Base-by-base conservation (phyloP, 2,113 vertebrate species). In the Thunnus maccoyii region DNA sequence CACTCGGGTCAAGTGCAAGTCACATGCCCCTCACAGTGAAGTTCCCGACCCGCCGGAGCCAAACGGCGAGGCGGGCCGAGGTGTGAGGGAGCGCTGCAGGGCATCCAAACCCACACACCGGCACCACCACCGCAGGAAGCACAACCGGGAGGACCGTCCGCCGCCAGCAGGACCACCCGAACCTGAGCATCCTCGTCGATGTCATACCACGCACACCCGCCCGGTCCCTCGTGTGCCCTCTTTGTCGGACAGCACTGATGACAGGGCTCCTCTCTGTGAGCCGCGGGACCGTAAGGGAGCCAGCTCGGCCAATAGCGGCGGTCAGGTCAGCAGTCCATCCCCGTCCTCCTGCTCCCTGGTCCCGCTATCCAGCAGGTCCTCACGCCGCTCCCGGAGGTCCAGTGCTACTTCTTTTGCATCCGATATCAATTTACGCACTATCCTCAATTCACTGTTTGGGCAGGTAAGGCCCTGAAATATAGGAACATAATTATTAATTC, bases 371-470 rank as follows among this genome's bases (percentile, higher is more conserved):
- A 94, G 93, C 88, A 92, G 94, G 70, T 95, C 95, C 55, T 94
- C 95, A 50, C 93, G 95, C 72, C 94, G 92, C 78, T 95, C 95
- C 22, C 82, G 94, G 55, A 95, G 92, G 84, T 93, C 93, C 83
- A 95, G 94, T 54, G 92, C 94, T 48, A 91, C 95, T 27, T 95
- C 95, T 1, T 94, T 92, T 32, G 94, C 96, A 51, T 92, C 94
- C 5, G 97, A 98, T 76, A 76, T 96, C 93, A 92, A 94, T 55
- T 94, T 98, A 91, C 96, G 94, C 84, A 97, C 97, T 56, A 96
- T 97, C 91, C 96, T 99, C 76, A 96, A 95, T 95, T 97, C 97
- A 27, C 97, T 98, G 84, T 99, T 98, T 72, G 98, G 98, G 41
- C 98, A 99, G 97, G 98, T 99, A 96, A 97, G 95, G 80, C 84